Conservation (phyloP, 64 coral and sea anemone genomes). For the Pachyseris speciosa region DNA sequence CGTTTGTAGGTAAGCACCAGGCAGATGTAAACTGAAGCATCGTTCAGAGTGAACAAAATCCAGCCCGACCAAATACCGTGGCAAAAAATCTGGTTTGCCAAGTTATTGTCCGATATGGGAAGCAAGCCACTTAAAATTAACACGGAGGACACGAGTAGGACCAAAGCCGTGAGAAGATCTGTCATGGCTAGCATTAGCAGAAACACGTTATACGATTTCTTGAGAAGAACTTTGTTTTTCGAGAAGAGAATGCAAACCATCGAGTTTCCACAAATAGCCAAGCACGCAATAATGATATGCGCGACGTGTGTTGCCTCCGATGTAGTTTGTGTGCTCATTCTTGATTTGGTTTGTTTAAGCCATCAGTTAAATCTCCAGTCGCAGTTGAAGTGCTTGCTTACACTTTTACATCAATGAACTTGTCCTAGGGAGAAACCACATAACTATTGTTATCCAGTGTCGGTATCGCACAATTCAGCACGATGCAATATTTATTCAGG, state of each 20-base stretch:
- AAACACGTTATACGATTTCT: conserved; percentile 59
- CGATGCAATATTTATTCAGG: no score
- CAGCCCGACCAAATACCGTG: conserved; percentile 31
- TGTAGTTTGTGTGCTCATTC: no score
- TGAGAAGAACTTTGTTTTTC: conserved; percentile 54
- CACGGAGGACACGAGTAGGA: not conserved
- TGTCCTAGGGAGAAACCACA: no score
- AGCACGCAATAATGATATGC: not conserved
- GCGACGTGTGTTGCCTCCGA: not conserved
- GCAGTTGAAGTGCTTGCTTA: not conserved
- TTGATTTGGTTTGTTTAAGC: not conserved
- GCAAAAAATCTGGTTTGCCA: not conserved
- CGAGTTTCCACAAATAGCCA: conserved; percentile 49
- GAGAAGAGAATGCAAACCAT: conserved; percentile 53
- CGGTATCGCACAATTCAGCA: no score
- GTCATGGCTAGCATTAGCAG: conserved; percentile 27
- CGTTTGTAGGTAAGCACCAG: conserved; percentile 63
- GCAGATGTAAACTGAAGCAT: conserved; percentile 53
- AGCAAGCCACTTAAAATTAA: conserved; percentile 12
- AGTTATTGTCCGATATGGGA: not conserved
- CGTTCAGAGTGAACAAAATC: conserved; percentile 35
- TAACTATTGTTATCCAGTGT: no score
- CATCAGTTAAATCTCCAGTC: not conserved
- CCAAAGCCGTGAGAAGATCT: conserved; percentile 9
- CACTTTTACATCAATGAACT: no score